phyloP scores from a whole-genome alignment of 2,113 vertebrate species.

The Dolichotis patagonum region DNA sequence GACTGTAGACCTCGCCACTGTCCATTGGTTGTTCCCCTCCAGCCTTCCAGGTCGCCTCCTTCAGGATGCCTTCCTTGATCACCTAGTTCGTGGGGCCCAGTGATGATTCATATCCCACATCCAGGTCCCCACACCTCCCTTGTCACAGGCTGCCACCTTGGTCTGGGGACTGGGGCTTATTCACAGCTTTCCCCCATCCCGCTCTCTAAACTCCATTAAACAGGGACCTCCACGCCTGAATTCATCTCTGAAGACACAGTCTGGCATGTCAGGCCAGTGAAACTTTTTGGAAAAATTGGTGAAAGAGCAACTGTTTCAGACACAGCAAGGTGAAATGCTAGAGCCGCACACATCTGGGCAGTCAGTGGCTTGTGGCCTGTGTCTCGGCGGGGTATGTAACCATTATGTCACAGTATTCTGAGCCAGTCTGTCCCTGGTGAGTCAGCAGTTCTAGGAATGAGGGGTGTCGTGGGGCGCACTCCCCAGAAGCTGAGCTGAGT shows the following conservation, averaged over 20 bases:
- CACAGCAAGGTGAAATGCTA: accelerated
- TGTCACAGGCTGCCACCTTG: neutral
- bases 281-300: neutral
- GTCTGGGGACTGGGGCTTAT: neutral
- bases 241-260: neutral
- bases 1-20: neutral
- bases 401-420: accelerated
- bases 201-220: neutral
- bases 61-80: neutral
- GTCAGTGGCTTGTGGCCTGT: neutral
- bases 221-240: neutral
- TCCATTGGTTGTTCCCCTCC: neutral
- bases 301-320: neutral
- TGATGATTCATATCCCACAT: neutral
- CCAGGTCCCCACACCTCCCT: neutral
- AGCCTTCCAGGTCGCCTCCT: neutral
- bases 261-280: neutral
- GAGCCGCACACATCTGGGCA: accelerated
- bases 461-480: neutral
- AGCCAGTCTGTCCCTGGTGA: neutral
- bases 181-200: neutral
- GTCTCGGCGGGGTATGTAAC: neutral
- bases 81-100: neutral
- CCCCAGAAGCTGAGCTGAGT: neutral
- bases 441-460: neutral